Percentiles rank a stretch among this genome's conserved stretches.
Evolutionary conservation across 2,888 invertebrate species (phyloP).

Genomic region (Apodemia mormo): DNA sequence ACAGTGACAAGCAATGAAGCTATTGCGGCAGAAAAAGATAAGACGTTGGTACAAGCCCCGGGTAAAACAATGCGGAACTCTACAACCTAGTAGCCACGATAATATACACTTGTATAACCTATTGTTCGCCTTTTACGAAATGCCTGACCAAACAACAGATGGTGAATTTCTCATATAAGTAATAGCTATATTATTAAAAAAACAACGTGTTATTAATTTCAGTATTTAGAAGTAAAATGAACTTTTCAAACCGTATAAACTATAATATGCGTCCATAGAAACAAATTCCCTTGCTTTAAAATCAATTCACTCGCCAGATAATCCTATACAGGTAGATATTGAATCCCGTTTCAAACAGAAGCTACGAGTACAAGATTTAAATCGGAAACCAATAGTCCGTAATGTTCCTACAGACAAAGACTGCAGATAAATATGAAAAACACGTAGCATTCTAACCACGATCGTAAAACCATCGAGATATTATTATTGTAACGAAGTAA

Average conservation of each 20-base stretch:
- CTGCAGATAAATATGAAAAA: constrained; percentile 18
- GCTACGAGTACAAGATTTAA: constrained; percentile 41
- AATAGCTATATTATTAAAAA: no score
- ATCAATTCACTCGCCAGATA: constrained; percentile 11
- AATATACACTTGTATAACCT: no score
- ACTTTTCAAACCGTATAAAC: neutral
- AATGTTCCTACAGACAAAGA: constrained; percentile 35
- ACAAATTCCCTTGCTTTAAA: constrained; percentile 1
- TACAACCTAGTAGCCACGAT: no score
- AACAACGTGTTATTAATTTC: no score
- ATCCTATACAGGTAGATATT: constrained; percentile 14
- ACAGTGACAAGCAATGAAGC: no score
- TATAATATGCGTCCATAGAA: neutral
- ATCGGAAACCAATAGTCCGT: constrained; percentile 38
- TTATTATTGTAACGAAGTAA: constrained; percentile 7
- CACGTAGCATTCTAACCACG: constrained; percentile 4
- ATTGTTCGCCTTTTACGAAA: no score
- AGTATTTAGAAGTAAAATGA: no score
- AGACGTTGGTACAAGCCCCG: no score
- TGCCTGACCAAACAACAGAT: no score
- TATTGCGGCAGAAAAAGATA: no score
- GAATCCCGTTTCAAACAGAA: constrained; percentile 16
- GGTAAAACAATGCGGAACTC: no score
- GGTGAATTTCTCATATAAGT: no score
- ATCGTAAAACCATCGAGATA: constrained; percentile 1